A percentile compares a stretch with the other conserved stretches of the same genome.
Evolutionary conservation across 2,113 vertebrate genomes (phyloP).

Genomic region (Cyanistes caeruleus): DNA sequence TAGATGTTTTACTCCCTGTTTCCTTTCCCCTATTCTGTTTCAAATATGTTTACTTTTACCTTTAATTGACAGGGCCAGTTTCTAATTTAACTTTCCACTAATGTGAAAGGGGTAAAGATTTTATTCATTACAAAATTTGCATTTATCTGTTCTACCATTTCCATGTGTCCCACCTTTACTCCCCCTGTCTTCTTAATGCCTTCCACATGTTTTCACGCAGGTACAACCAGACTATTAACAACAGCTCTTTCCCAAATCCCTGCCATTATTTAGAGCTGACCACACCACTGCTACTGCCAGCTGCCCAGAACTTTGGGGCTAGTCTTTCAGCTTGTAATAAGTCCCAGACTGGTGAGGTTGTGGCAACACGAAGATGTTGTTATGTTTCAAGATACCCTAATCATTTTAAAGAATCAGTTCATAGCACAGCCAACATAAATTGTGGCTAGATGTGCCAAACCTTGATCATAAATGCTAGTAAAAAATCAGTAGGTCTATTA

Average conservation of each 20-base stretch:
- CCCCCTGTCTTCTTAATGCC: not conserved
- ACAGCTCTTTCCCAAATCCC: not conserved
- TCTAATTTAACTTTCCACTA: not conserved
- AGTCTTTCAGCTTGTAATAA: not conserved
- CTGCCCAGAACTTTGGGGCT: not conserved
- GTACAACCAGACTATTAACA: not conserved
- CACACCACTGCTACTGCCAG: not conserved
- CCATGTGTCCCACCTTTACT: not conserved
- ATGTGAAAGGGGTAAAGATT: not conserved
- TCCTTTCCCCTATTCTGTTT: not conserved
- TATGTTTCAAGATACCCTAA: not conserved
- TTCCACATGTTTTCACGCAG: not conserved
- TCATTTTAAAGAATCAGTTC: not conserved
- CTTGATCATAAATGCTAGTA: not conserved
- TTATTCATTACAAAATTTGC: not conserved
- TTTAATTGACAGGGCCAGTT: not conserved
- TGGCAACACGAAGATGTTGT: not conserved
- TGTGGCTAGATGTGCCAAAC: not conserved
- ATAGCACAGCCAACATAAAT: not conserved
- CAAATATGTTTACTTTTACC: not conserved
- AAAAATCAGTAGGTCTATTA: not conserved
- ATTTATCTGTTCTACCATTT: not conserved
- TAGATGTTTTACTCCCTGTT: not conserved
- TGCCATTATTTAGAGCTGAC: not conserved
- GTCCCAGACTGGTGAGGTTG: not conserved